Base-by-base conservation (phyloP, 2,888 invertebrate species). In the Pristionchus maxplancki region DNA sequence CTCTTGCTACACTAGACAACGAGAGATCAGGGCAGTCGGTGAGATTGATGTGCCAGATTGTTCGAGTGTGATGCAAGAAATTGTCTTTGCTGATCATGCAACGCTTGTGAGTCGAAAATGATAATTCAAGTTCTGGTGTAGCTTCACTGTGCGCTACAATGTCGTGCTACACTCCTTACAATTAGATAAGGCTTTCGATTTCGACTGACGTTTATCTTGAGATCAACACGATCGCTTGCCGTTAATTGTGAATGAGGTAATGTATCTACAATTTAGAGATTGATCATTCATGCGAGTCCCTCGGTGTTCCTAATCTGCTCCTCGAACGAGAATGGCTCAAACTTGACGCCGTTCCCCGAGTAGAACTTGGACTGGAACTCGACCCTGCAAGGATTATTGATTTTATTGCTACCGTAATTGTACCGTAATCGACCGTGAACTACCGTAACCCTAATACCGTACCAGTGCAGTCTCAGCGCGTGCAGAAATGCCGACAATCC, bases 301-400 rank as follows among this genome's bases (percentile, higher is more conserved):
- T 94, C 93, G 82, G 34, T 17, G 3, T 34, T 48, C n/a, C 90
- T 88, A 40, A 90, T 88, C 48, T 50, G 82, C 31, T 90, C 88
- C 44, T 89, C 88, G 17, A 90, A 83, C 24, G 97, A 97, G 96
- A 99, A 98, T 0, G 98, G 98, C 94, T 96, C 96, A 96, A 99
- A 99, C 53, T 97, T 96, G 95, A 98, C 97, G 15, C 99, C 99
- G 88, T 96, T 96, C 34, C 98, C 99, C 62, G 96, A 95, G 95
- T 99, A 99, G 96, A 99, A 99, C 95, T 99, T 99, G 95, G 97
- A 98, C 95, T 98, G 98, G 96, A 99, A 99, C 95, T 99, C 99
- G 90, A 99, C 98, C 97, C 97, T 97, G 94, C 53, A 92, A 90
- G 8, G 1, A 71, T 37, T 28, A 31, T 0, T 28, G n/a, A 62